Percentiles rank a stretch among this genome's conserved stretches.
phyloP scores from a whole-genome alignment of 2,888 invertebrate genomes.

The Invenusta paracnida region DNA sequence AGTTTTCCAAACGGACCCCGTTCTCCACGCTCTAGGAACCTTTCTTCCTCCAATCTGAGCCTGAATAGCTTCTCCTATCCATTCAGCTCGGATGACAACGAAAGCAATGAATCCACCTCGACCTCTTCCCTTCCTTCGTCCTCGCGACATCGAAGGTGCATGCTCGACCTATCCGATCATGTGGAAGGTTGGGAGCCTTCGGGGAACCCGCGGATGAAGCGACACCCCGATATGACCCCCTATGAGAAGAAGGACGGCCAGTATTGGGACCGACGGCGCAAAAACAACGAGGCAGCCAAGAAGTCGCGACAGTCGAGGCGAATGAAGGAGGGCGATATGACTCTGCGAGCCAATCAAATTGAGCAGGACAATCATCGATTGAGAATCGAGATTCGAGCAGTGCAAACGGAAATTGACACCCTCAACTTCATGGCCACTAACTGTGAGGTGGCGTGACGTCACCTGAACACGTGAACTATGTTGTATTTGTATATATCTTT shows the following conservation, averaged over 20 bases:
- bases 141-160: background rate
- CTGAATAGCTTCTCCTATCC: background rate
- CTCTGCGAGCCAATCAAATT: background rate
- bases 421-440: no score
- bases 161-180: no score
- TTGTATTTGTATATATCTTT: no score
- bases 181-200: no score
- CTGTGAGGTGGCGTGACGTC: no score
- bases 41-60: background rate
- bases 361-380: background rate
- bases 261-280: constrained; percentile 38
- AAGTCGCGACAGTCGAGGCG: constrained; percentile 31
- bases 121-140: background rate
- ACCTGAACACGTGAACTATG: no score
- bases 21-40: background rate
- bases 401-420: background rate
- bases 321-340: constrained; percentile 30
- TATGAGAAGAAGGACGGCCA: constrained; percentile 20
- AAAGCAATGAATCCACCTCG: background rate
- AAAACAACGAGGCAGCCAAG: constrained; percentile 40
- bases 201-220: constrained; percentile 33
- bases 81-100: background rate
- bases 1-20: background rate
- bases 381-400: background rate
- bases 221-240: constrained; percentile 38